phyloP scores from a whole-genome alignment of 2,113 vertebrate species.

The Podarcis muralis region DNA sequence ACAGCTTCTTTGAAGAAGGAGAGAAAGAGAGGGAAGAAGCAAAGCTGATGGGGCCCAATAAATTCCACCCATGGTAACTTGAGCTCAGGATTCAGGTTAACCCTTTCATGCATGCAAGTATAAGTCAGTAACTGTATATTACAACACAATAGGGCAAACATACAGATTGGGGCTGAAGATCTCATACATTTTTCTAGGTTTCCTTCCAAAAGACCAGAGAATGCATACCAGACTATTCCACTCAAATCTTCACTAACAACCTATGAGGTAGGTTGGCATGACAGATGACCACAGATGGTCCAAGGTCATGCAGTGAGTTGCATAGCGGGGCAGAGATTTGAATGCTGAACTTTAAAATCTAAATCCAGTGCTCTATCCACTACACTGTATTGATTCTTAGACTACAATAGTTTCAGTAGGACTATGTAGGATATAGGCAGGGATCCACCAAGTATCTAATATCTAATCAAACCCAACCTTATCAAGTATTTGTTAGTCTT shows the following conservation, averaged over 20 bases:
- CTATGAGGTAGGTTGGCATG: background rate
- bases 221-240: background rate
- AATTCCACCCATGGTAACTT: too few species aligned
- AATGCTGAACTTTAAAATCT: too few species aligned
- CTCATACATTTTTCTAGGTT: too few species aligned
- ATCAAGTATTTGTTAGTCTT: slow-evolving; percentile 63
- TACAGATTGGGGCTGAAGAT: background rate
- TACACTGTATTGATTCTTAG: background rate
- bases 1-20: too few species aligned
- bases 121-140: too few species aligned
- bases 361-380: background rate
- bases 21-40: too few species aligned
- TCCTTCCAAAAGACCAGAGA: background rate
- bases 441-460: background rate
- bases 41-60: too few species aligned
- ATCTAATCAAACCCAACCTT: slow-evolving; percentile 30
- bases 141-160: background rate
- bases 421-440: background rate
- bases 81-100: too few species aligned
- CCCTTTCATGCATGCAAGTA: too few species aligned
- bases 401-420: background rate
- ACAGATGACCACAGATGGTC: background rate
- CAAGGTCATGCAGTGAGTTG: too few species aligned
- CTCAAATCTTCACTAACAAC: background rate
- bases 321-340: background rate